Evolutionary conservation across 2,797 vertebrate genomes (phyloP).

Genomic region (Sparus aurata): DNA sequence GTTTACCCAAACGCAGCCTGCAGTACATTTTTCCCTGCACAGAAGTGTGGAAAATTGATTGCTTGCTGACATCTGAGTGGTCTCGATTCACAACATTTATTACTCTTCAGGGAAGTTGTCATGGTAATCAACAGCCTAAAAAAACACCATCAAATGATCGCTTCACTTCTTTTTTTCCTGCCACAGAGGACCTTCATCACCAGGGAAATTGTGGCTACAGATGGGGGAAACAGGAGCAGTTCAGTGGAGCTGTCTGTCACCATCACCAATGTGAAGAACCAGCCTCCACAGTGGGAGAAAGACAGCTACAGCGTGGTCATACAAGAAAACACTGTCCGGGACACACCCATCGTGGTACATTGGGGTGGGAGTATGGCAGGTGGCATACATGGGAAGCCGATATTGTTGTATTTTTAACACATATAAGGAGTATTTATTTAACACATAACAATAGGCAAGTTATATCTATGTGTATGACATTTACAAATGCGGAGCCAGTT

Average conservation of each 20-base stretch:
- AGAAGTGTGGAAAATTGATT: conserved; percentile 12
- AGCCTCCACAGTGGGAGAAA: conserved; percentile 91
- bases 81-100: conserved; percentile 24
- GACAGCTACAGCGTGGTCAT: conserved; percentile 89
- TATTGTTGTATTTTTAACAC: not conserved
- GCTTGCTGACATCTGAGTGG: conserved; percentile 1
- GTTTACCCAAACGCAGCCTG: conserved; percentile 4
- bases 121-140: not conserved
- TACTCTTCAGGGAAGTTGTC: conserved; percentile 6
- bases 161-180: not conserved
- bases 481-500: not conserved
- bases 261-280: conserved; percentile 90
- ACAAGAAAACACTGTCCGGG: conserved; percentile 87
- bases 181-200: conserved; percentile 88
- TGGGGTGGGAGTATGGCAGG: not conserved
- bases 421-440: not conserved
- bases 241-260: conserved; percentile 88
- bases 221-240: conserved; percentile 90
- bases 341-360: conserved; percentile 86
- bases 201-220: conserved; percentile 88
- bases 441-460: not conserved
- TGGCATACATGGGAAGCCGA: not conserved
- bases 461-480: not conserved
- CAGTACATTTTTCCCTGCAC: not conserved
- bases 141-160: not conserved